A percentile compares a stretch with the other conserved stretches of the same genome.
phyloP scores from a whole-genome alignment of 2,113 vertebrate genomes.

The Columba janthina region DNA sequence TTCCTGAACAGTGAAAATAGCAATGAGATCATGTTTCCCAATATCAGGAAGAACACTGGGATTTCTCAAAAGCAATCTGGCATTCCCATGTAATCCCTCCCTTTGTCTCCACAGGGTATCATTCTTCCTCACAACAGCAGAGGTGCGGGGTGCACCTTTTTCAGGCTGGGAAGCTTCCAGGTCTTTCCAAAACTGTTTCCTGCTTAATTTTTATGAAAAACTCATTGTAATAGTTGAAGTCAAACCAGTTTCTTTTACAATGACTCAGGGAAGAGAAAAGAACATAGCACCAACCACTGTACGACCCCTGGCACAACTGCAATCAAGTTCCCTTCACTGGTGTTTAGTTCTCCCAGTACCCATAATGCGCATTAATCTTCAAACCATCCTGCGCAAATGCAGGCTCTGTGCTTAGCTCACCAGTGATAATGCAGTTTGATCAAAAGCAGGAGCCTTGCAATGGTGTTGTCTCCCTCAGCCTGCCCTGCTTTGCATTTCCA shows the following conservation, averaged over 20 bases:
- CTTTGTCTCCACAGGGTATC: neutral
- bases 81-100: neutral
- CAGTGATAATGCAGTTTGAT: neutral
- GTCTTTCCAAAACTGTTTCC: neutral
- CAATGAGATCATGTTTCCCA: neutral
- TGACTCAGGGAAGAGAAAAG: neutral
- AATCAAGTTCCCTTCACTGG: fast-evolving
- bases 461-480: neutral
- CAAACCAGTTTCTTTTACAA: neutral
- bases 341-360: neutral
- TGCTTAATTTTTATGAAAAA: neutral
- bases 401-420: neutral
- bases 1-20: neutral
- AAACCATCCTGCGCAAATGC: fast-evolving
- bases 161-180: neutral
- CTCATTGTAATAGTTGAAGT: neutral
- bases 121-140: neutral
- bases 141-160: neutral
- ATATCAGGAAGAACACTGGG: neutral
- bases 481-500: neutral
- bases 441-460: neutral
- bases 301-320: neutral
- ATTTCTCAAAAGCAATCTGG: neutral
- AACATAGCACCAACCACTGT: neutral
- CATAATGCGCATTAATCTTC: neutral